Evolutionary conservation across 2,797 vertebrate genomes (phyloP).

Genomic region (Poecilia gillii): DNA sequence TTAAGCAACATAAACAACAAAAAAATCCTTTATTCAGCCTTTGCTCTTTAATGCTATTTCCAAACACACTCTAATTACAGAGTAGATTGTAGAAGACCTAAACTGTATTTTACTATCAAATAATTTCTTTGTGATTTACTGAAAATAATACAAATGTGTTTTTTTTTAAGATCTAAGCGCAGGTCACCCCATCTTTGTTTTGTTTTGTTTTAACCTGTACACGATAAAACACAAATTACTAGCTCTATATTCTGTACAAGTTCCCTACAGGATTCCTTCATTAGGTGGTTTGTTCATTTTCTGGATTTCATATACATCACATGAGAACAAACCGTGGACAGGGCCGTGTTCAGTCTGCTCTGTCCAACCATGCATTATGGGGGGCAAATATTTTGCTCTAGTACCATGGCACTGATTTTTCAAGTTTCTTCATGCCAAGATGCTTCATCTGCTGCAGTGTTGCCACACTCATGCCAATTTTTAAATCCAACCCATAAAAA

Average conservation of each 20-base stretch:
- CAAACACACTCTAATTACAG: constrained; percentile 46
- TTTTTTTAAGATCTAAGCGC: constrained; percentile 56
- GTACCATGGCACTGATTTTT: constrained; percentile 30
- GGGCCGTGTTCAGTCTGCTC: constrained; percentile 13
- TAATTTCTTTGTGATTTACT: constrained; percentile 27
- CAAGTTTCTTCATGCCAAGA: constrained; percentile 47
- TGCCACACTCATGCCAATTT: constrained; percentile 19
- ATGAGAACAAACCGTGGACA: constrained; percentile 21
- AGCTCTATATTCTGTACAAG: constrained; percentile 79
- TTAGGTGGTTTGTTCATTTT: constrained; percentile 72
- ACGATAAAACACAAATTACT: constrained; percentile 71
- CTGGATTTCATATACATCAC: constrained; percentile 69
- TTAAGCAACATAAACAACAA: constrained; percentile 30
- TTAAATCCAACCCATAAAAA: constrained; percentile 13
- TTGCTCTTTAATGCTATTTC: constrained; percentile 46
- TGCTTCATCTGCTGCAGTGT: constrained; percentile 27
- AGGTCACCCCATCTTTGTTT: constrained; percentile 57
- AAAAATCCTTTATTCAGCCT: constrained; percentile 15
- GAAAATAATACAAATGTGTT: constrained; percentile 35
- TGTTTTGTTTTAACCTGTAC: constrained; percentile 70
- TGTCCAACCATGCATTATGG: constrained; percentile 19
- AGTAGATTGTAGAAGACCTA: constrained; percentile 27
- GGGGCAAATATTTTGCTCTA: constrained; percentile 11
- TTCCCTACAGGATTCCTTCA: constrained; percentile 79
- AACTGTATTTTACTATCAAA: constrained; percentile 38